phyloP scores from a whole-genome alignment of 2,888 invertebrate species.

The Idaea biselata region DNA sequence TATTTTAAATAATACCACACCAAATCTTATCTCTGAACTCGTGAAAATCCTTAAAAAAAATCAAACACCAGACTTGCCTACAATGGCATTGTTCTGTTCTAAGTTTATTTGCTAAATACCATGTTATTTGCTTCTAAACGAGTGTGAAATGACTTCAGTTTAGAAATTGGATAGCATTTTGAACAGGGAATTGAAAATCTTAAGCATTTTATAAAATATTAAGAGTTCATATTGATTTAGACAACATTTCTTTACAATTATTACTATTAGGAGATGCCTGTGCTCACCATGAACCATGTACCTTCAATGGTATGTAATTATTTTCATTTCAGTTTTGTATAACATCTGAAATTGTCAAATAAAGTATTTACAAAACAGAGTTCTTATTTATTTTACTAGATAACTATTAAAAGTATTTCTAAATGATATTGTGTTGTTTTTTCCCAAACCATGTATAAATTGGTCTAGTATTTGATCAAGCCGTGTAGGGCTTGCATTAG shows the following conservation, averaged over 20 bases:
- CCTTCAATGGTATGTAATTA: conserved; percentile 57
- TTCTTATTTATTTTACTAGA: conserved; percentile 72
- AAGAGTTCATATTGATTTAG: background rate
- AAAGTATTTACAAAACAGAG: conserved; percentile 70
- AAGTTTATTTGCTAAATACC: background rate
- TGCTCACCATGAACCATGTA: conserved; percentile 41
- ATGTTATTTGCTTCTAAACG: background rate
- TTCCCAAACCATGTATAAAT: conserved; percentile 52
- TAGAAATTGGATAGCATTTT: background rate
- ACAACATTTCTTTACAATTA: background rate
- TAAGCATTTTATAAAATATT: background rate
- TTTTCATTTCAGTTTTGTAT: conserved; percentile 65
- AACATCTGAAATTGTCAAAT: conserved; percentile 54
- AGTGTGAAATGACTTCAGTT: background rate
- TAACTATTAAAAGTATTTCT: conserved; percentile 62
- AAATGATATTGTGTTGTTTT: conserved; percentile 72
- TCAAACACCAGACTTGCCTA: background rate
- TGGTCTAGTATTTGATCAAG: conserved; percentile 23
- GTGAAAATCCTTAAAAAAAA: conserved; percentile 7
- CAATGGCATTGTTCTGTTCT: background rate
- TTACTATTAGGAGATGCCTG: conserved; percentile 59
- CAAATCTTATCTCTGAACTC: conserved; percentile 20
- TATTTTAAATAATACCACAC: conserved; percentile 25
- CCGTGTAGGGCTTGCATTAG: conserved; percentile 59
- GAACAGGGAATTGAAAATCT: background rate